Evolutionary conservation across 1,140 invertebrate genomes (phyloP).

Genomic region (Apis cerana): DNA sequence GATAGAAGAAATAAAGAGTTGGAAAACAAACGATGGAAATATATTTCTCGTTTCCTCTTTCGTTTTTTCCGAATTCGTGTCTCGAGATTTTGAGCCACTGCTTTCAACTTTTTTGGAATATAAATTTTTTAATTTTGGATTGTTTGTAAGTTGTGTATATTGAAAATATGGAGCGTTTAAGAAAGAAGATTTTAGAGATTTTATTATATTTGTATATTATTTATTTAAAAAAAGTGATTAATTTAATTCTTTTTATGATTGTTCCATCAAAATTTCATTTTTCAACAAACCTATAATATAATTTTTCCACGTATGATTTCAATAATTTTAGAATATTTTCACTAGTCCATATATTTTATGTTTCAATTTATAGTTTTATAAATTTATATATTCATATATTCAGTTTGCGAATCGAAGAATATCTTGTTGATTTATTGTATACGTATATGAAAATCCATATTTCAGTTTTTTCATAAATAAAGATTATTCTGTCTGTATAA

Average conservation of each 20-base stretch:
- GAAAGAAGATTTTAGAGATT: background rate
- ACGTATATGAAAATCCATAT: too few species aligned
- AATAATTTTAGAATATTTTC: background rate
- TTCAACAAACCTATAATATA: background rate
- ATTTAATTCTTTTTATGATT: background rate
- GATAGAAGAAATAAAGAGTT: background rate
- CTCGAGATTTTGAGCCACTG: too few species aligned
- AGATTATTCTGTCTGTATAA: background rate
- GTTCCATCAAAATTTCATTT: background rate
- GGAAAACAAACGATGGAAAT: background rate
- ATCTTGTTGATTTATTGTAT: background rate
- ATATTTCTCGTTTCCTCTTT: background rate
- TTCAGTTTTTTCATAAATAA: conserved; percentile 6
- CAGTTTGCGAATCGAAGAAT: background rate
- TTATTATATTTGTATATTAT: background rate
- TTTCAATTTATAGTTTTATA: background rate
- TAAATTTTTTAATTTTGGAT: background rate
- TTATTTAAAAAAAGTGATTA: background rate
- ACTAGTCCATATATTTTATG: background rate
- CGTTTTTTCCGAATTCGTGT: background rate
- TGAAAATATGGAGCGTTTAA: too few species aligned
- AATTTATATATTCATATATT: conserved; percentile 1
- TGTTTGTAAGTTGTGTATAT: background rate
- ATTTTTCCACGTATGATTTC: background rate
- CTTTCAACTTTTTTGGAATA: too few species aligned